Base-by-base conservation (phyloP, 2,797 vertebrate species). In the Holocentrus rufus region DNA sequence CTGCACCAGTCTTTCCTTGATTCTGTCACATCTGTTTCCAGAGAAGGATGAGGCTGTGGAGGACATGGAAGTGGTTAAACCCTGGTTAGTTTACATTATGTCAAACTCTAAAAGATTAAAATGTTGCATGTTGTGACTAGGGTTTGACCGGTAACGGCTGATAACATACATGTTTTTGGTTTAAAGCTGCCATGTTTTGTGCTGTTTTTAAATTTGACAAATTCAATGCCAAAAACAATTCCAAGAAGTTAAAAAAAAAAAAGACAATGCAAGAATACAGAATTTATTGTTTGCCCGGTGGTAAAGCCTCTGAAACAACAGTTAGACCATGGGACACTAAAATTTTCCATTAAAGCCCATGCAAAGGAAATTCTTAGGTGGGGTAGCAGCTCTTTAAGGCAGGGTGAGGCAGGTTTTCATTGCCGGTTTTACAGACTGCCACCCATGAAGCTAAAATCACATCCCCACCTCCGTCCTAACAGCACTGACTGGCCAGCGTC, bases 31-130 rank as follows among this genome's bases (percentile, higher is more conserved):
- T 89, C 85, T 74, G 85, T 83, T 83, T 90, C 82, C 87, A 84
- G 84, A 87, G 80, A 76, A 79, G 31, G 85, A 83, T 89, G 92
- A 92, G 89, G 90, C 92, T 93, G 90, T 44, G 69, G 74, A 76
- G 39, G 27, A 5, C 22, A 81, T 2, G 39, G 49, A 27, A 79
- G 34, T 0, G 1, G 47, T 62, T 83, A 17, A 80, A 61, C 34
- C 69, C 30, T 61, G 8, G 27, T 30, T 23, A 44, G 9, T 27
- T 55, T 27, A 55, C 9, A 20, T 5, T 73, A 23, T 15, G 31
- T 68, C 27, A 47, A 22, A 58, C 8, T 14, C 11, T 30, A 20
- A 7, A 61, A 46, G 23, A 15, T 25, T 30, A 18, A 46, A 25
- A 27, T 25, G 10, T 11, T 50, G 14, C 11, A 1, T 25, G 20